Percentiles rank a stretch among this genome's conserved stretches.
Conservation (phyloP, 2,797 vertebrate genomes). For the Carcharodon carcharias region DNA sequence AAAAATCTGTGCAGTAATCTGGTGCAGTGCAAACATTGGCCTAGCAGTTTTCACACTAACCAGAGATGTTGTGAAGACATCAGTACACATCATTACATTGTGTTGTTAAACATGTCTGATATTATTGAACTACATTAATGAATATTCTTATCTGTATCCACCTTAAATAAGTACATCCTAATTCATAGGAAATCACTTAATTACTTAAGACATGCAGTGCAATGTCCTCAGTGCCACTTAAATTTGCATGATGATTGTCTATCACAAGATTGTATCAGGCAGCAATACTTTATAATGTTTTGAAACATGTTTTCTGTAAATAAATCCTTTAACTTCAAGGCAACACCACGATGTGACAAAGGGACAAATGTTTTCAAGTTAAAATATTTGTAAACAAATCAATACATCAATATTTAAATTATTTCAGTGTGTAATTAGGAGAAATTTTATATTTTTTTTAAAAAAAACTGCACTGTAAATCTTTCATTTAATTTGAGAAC, state of each 20-base stretch:
- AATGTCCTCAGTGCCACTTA: background rate
- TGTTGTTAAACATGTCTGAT: background rate
- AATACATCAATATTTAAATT: background rate
- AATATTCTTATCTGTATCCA: background rate
- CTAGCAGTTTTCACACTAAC: background rate
- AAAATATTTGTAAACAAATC: slow-evolving; percentile 16
- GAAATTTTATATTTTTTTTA: background rate
- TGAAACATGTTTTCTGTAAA: background rate
- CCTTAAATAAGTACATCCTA: background rate
- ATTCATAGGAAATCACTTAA: background rate
- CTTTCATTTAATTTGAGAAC: background rate
- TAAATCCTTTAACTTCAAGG: background rate
- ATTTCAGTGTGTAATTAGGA: background rate
- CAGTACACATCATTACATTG: background rate
- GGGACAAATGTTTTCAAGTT: background rate
- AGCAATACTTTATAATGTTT: background rate
- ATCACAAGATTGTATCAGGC: background rate
- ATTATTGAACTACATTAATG: background rate
- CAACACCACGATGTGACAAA: background rate
- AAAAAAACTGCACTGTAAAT: background rate
- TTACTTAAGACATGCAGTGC: background rate
- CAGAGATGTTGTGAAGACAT: background rate
- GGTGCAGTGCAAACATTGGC: background rate
- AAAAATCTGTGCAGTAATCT: background rate
- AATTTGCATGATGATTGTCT: background rate